Conservation (phyloP, 2,888 invertebrate genomes). For the Tenthredo scrophulariae region DNA sequence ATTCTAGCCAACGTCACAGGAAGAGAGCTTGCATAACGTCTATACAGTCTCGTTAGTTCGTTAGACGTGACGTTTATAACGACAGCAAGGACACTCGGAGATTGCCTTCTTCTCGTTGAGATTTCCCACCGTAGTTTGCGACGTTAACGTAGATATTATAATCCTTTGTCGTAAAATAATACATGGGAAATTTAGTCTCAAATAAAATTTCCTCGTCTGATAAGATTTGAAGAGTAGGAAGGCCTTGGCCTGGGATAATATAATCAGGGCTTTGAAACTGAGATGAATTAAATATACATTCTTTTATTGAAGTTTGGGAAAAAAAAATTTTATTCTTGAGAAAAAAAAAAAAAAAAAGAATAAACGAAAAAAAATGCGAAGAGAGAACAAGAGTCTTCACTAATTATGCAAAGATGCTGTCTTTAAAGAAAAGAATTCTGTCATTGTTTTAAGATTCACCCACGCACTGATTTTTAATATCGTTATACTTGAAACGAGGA, state of each 20-base stretch:
- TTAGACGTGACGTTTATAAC: conserved; percentile 28
- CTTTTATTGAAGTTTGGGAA: not conserved
- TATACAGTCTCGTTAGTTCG: conserved; percentile 28
- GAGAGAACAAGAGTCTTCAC: not conserved
- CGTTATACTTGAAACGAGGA: not conserved
- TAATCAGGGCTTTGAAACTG: not conserved
- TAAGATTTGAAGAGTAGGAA: not conserved
- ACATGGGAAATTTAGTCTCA: not conserved
- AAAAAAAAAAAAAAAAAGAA: not conserved
- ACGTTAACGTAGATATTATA: not conserved
- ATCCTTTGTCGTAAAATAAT: not conserved
- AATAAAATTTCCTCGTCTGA: not conserved
- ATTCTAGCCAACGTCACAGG: not conserved
- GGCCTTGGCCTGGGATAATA: not conserved
- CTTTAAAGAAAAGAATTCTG: not conserved
- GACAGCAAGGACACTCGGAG: conserved; percentile 36
- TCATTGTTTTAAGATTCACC: not conserved
- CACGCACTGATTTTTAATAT: not conserved
- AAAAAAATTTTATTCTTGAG: not conserved
- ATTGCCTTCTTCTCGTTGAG: conserved; percentile 14
- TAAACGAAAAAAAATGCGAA: not conserved
- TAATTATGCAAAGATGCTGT: not conserved
- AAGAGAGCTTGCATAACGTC: conserved; percentile 33
- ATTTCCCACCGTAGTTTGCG: not conserved
- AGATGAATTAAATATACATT: not conserved